Percentiles rank a stretch among this genome's conserved stretches.
Conservation (phyloP, 2,888 invertebrate genomes). For the Pollenia angustigena region DNA sequence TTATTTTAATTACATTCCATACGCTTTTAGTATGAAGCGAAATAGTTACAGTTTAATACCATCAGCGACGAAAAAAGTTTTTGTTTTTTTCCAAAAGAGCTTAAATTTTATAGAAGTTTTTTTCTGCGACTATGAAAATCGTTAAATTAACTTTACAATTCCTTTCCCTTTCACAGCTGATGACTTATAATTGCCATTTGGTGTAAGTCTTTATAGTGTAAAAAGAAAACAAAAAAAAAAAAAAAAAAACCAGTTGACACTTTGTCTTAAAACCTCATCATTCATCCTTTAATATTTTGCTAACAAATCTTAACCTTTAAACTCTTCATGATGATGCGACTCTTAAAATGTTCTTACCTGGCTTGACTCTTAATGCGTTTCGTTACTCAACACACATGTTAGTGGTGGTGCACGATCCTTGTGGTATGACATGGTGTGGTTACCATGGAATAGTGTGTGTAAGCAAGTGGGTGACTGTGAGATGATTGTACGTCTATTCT, state of each 20-base stretch:
- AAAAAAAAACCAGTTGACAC: neutral
- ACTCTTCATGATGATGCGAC: neutral
- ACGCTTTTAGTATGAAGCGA: constrained; percentile 10
- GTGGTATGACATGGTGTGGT: constrained; percentile 27
- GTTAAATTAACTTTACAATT: neutral
- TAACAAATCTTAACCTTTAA: constrained; percentile 1
- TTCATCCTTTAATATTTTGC: neutral
- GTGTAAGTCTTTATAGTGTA: neutral
- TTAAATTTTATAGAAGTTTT: too few species aligned
- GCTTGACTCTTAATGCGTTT: neutral
- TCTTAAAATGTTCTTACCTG: constrained; percentile 1
- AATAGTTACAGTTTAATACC: neutral
- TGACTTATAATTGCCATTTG: neutral
- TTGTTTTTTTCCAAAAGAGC: too few species aligned
- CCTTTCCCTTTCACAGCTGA: neutral
- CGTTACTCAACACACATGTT: neutral
- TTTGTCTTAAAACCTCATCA: neutral
- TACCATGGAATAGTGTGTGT: neutral
- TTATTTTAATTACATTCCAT: constrained; percentile 28
- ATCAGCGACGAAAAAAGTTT: neutral
- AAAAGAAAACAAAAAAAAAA: neutral
- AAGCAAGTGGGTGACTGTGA: neutral
- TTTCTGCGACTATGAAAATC: too few species aligned
- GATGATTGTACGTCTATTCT: neutral
- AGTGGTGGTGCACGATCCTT: neutral